Conservation (phyloP, 2,113 vertebrate species). For the Camelus dromedarius region DNA sequence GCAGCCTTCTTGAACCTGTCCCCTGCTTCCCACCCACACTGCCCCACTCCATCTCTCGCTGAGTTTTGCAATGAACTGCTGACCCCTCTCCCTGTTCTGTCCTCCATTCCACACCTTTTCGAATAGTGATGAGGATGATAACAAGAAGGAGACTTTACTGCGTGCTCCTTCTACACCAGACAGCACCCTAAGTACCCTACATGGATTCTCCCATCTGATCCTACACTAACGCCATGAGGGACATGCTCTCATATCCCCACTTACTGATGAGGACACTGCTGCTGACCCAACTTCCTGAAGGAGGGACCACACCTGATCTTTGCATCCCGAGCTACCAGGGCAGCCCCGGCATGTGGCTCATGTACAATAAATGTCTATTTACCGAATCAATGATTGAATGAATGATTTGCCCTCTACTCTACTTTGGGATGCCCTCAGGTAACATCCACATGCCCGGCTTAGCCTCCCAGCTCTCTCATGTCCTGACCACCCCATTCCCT, state of each 20-base stretch:
- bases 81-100: not conserved
- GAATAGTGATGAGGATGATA: not conserved
- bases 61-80: not conserved
- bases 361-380: not conserved
- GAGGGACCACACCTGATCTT: not conserved
- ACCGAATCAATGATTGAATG: not conserved
- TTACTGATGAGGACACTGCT: not conserved
- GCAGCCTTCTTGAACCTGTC: not conserved
- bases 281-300: not conserved
- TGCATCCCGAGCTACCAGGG: not conserved
- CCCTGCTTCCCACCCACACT: not conserved
- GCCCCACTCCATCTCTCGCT: not conserved
- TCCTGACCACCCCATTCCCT: not conserved
- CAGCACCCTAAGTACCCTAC: not conserved
- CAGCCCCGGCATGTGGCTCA: not conserved
- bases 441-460: not conserved
- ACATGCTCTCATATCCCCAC: not conserved
- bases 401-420: not conserved
- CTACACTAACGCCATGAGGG: not conserved
- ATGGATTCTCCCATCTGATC: too few relatives aligned
- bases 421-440: not conserved
- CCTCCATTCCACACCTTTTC: not conserved
- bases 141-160: not conserved
- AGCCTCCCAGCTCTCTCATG: not conserved
- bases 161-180: not conserved